phyloP scores from a whole-genome alignment of 1,140 invertebrate species.

The Wiebesia pumilae region DNA sequence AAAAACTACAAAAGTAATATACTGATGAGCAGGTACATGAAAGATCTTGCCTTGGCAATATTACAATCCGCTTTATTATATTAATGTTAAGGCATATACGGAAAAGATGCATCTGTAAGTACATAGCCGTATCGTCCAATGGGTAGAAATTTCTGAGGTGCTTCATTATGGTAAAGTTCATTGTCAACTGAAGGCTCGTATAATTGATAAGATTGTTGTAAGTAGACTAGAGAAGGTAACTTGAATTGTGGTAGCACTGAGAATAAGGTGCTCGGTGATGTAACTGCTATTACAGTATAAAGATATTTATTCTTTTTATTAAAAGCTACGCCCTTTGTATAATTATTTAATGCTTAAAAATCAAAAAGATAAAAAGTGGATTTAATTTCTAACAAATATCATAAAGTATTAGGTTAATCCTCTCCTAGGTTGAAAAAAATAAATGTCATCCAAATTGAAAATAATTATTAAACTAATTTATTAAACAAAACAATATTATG shows the following conservation, averaged over 20 bases:
- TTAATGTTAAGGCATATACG: slow-evolving; percentile 8
- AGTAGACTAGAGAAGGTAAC: not conserved
- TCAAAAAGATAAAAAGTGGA: too few species aligned
- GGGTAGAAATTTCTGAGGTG: slow-evolving; percentile 22
- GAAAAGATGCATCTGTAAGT: slow-evolving; percentile 16
- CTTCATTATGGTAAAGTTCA: not conserved
- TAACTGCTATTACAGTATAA: not conserved
- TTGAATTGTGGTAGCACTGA: not conserved
- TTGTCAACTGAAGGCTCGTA: not conserved
- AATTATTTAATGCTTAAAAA: too few species aligned
- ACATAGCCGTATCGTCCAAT: slow-evolving; percentile 48
- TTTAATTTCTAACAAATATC: too few species aligned
- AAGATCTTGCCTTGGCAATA: not conserved
- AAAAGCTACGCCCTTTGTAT: too few species aligned
- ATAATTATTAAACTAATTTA: too few species aligned
- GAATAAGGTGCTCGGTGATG: not conserved
- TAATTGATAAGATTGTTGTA: not conserved
- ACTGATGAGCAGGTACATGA: not conserved
- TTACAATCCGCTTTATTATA: not conserved
- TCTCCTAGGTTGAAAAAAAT: too few species aligned
- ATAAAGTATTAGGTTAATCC: too few species aligned
- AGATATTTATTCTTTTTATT: too few species aligned
- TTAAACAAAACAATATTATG: too few species aligned
- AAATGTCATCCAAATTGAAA: too few species aligned
- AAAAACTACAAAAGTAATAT: not conserved